A percentile compares a stretch with the other conserved stretches of the same genome.
phyloP scores from a whole-genome alignment of 2,888 invertebrate species.

The Flexamia atlantica region DNA sequence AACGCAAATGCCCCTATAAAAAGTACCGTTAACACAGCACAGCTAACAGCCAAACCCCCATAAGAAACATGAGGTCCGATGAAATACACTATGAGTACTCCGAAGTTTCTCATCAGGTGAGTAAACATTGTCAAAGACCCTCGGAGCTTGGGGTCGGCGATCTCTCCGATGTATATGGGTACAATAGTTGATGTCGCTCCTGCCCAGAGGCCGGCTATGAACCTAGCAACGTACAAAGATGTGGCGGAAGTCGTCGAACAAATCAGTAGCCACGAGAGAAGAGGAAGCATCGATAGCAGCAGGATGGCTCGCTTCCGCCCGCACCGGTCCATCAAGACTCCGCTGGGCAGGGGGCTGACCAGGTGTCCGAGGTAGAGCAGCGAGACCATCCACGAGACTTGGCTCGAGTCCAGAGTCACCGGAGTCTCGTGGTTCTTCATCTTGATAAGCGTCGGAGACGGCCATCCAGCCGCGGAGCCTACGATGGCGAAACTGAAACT shows the following conservation, averaged over 20 bases:
- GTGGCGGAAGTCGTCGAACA: slow-evolving; percentile 63
- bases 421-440: slow-evolving; percentile 64
- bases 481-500: slow-evolving; percentile 63
- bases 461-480: slow-evolving; percentile 67
- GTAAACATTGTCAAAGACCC: slow-evolving; percentile 70
- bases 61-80: slow-evolving; percentile 72
- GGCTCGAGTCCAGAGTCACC: slow-evolving; percentile 65
- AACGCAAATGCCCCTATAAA: slow-evolving; percentile 77
- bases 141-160: slow-evolving; percentile 69
- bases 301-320: slow-evolving; percentile 68
- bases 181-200: slow-evolving; percentile 69
- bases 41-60: slow-evolving; percentile 73
- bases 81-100: slow-evolving; percentile 68
- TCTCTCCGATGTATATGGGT: slow-evolving; percentile 70
- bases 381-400: slow-evolving; percentile 70
- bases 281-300: slow-evolving; percentile 65
- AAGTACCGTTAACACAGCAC: slow-evolving; percentile 76
- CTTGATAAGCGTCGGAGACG: slow-evolving; percentile 66
- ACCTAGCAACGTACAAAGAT: slow-evolving; percentile 68
- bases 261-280: slow-evolving; percentile 68
- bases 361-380: slow-evolving; percentile 69
- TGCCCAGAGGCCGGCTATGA: slow-evolving; percentile 68
- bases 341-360: slow-evolving; percentile 68
- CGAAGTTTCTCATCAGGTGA: slow-evolving; percentile 69
- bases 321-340: slow-evolving; percentile 67